These are phyloP conservation scores for Akabosia matsudoensis DNA, from an alignment of 1,140 invertebrate genomes.

Conservation along the genomic window DNA sequence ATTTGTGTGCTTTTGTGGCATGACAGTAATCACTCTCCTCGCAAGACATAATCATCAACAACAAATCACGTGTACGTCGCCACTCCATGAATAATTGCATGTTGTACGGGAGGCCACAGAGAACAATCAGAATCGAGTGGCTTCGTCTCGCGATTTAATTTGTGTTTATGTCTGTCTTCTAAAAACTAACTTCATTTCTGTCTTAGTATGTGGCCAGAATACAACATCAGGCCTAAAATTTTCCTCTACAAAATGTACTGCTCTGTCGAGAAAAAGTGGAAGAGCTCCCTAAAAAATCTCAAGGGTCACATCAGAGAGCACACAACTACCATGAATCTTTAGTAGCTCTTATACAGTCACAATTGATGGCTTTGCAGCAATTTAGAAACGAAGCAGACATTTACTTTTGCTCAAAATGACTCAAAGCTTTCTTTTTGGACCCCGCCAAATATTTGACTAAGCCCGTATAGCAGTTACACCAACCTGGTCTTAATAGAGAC, in stretches of 20 bases:
- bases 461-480: too few relatives aligned
- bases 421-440: background rate
- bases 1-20: too few relatives aligned
- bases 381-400: slow-evolving; percentile 28
- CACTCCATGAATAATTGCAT: background rate
- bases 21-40: too few relatives aligned
- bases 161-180: background rate
- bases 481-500: too few relatives aligned
- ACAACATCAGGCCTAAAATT: background rate
- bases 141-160: background rate
- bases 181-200: background rate
- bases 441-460: too few relatives aligned
- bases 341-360: slow-evolving; percentile 33
- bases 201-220: background rate
- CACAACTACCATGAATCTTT: slow-evolving; percentile 39
- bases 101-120: background rate
- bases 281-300: slow-evolving; percentile 15
- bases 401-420: background rate
- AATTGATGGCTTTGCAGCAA: slow-evolving; percentile 37
- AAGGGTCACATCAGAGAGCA: slow-evolving; percentile 34
- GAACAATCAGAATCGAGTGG: background rate
- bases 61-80: background rate
- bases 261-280: background rate
- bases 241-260: background rate
- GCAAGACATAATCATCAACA: background rate